Evolutionary conservation across 2,797 vertebrate genomes (phyloP).

Genomic region (Ceryle rudis): DNA sequence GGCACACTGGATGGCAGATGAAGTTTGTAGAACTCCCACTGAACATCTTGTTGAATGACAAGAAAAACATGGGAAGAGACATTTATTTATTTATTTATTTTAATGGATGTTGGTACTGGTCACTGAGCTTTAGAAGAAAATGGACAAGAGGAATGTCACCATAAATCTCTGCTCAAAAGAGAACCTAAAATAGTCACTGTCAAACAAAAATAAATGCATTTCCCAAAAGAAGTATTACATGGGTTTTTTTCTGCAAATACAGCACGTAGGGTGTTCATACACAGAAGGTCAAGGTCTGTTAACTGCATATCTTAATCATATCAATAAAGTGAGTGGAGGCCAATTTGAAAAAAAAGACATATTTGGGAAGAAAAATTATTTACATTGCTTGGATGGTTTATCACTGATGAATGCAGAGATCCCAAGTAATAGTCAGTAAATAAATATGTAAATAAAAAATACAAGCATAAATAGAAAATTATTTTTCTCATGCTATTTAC

Average conservation of each 20-base stretch:
- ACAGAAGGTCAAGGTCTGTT: neutral
- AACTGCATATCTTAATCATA: neutral
- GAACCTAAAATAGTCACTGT: neutral
- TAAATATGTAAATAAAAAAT: neutral
- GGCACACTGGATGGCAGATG: neutral
- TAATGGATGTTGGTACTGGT: neutral
- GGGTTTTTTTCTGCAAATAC: neutral
- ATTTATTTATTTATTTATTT: too few species aligned
- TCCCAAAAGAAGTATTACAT: neutral
- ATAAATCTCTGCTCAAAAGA: neutral
- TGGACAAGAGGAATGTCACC: neutral
- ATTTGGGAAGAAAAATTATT: neutral
- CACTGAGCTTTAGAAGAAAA: neutral
- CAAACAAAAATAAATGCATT: neutral
- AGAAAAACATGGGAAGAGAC: neutral
- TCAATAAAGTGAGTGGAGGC: neutral
- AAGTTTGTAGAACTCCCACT: neutral
- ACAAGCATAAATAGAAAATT: neutral
- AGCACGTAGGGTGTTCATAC: neutral
- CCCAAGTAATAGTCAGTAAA: neutral
- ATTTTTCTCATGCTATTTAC: neutral
- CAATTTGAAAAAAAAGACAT: neutral
- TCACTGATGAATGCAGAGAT: neutral
- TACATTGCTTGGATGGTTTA: neutral
- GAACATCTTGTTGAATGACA: neutral